Evolutionary conservation across 1,140 invertebrate genomes (phyloP), one percentile per base, ranked within the genome.

Genomic region (Capitella teleta): DNA sequence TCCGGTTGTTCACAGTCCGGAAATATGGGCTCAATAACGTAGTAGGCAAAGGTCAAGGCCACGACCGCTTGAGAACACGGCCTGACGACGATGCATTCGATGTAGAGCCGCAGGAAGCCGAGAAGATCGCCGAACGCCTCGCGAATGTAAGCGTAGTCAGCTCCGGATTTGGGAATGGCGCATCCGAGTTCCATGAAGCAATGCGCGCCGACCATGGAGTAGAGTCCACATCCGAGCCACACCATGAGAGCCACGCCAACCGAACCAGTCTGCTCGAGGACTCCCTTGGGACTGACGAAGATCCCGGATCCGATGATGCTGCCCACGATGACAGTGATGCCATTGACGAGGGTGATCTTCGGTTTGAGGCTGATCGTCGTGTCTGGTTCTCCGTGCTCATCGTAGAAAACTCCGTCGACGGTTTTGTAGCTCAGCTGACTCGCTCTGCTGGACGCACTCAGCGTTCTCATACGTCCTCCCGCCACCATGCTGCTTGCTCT

Each of bases 271-370:
- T 82, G 77, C 56, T 80, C 64, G 3, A 89, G 67, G 1, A 87
- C 83, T 51, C 89, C 86, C 61, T 84, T 89, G 0, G 92, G 91
- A 4, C 89, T 90, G 10, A 96, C 84, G 67, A 97, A 97, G 64
- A 97, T 90, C 37, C 86, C 87, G 4, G 86, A 87, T 14, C 60
- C 60, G n/a, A 58, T 58, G 36, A 58, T 48, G 23, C 48, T 51
- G 24, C 55, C 57, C 10, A 55, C 46, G 30, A 57, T 57, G 32
- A 57, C 50, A 3, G 52, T 48, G 32, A 58, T 47, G 14, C 52
- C 48, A 24, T 54, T 54, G 24, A 57, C 12, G 12, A 58, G 44
- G 23, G 51, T 54, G 23, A 57, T 57, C 38, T 48, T 54, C 38
- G 34, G 42, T 37, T 54, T 46, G 24, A 57, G 30, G n/a, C 41